Evolutionary conservation across 2,888 invertebrate species (phyloP).

Genomic region (Leucoma salicis): DNA sequence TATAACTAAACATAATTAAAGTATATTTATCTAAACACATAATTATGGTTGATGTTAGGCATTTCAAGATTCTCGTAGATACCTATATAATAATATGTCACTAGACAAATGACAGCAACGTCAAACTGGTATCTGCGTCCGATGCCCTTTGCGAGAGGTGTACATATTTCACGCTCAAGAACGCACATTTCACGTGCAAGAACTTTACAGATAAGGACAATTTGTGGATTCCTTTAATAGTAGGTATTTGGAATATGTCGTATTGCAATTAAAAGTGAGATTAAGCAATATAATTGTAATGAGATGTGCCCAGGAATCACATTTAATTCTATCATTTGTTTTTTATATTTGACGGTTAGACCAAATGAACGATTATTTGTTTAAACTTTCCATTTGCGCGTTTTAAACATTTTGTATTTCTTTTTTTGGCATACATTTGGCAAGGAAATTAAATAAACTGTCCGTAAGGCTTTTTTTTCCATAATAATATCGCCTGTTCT

Average conservation of each 20-base stretch:
- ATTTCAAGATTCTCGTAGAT: background rate
- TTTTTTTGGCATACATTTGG: too few species aligned
- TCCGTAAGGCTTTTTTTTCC: too few species aligned
- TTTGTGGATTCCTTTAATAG: background rate
- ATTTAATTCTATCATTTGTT: too few species aligned
- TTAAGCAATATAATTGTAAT: too few species aligned
- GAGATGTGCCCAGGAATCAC: too few species aligned
- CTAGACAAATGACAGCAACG: background rate
- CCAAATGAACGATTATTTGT: too few species aligned
- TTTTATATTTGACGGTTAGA: too few species aligned
- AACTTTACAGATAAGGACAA: background rate
- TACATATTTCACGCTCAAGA: background rate
- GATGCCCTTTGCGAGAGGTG: background rate
- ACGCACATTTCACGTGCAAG: background rate
- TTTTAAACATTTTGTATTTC: too few species aligned
- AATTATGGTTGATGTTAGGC: background rate
- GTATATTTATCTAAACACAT: background rate
- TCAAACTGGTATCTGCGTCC: background rate
- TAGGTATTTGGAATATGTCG: background rate
- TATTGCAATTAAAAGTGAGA: conserved; percentile 6
- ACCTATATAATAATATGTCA: background rate
- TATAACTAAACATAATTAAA: too few species aligned
- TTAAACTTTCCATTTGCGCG: too few species aligned
- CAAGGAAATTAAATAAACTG: too few species aligned
- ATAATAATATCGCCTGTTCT: too few species aligned